Percentiles rank a stretch among this genome's conserved stretches.
Evolutionary conservation across 2,113 vertebrate species (phyloP).

Genomic region (Siniperca chuatsi): DNA sequence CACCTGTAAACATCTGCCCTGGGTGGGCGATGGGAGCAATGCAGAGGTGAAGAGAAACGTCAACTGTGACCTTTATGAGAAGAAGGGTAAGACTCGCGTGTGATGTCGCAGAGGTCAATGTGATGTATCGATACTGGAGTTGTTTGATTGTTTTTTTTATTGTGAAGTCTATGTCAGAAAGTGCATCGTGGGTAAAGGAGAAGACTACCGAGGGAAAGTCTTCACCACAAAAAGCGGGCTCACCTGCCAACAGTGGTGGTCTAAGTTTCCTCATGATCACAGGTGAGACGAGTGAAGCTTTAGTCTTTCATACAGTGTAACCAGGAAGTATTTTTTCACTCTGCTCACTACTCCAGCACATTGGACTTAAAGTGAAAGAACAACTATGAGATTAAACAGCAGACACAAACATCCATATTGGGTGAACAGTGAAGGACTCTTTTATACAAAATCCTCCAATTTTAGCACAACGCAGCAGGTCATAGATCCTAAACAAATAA

Average conservation of each 20-base stretch:
- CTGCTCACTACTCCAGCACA: background rate
- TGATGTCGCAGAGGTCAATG: background rate
- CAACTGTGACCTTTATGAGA: constrained; percentile 94
- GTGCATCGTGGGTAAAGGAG: constrained; percentile 90
- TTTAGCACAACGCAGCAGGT: background rate
- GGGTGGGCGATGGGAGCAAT: constrained; percentile 87
- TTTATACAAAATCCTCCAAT: background rate
- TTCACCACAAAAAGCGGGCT: constrained; percentile 85
- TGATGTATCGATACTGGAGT: background rate
- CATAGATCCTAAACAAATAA: background rate
- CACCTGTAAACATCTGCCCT: constrained; percentile 91
- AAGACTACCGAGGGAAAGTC: constrained; percentile 88
- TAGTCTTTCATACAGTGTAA: background rate
- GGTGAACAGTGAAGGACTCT: background rate
- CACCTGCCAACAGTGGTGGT: constrained; percentile 92
- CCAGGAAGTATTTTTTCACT: background rate
- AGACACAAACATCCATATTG: background rate
- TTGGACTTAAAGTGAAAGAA: background rate
- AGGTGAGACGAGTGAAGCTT: constrained; percentile 79
- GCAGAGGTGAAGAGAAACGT: constrained; percentile 89
- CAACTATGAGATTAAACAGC: background rate
- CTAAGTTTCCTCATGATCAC: constrained; percentile 94
- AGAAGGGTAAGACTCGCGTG: constrained; percentile 88
- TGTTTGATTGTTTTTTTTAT: constrained; percentile 3
- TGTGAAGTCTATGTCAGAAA: constrained; percentile 89